phyloP scores from a whole-genome alignment of 2,888 invertebrate genomes.

The Orthosia gracilis region DNA sequence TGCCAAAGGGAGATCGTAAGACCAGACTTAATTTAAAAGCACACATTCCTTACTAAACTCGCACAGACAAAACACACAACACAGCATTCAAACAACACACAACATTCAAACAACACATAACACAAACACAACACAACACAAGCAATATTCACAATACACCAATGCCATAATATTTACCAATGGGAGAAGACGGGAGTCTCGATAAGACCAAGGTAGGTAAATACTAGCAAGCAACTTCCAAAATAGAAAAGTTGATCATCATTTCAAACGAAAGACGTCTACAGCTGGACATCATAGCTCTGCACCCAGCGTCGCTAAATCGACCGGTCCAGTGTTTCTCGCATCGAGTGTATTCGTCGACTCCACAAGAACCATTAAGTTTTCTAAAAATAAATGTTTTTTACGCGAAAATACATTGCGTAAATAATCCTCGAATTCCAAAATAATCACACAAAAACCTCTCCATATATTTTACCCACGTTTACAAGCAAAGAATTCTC shows the following conservation, averaged over 20 bases:
- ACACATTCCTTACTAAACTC: too few species aligned
- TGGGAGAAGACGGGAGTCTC: background rate
- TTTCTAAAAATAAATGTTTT: background rate
- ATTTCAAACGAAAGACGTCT: background rate
- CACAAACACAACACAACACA: too few species aligned
- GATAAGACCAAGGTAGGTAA: background rate
- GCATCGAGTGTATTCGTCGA: too few species aligned
- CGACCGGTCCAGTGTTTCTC: background rate
- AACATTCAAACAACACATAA: too few species aligned
- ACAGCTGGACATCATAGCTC: background rate
- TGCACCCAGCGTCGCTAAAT: background rate
- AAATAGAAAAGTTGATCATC: background rate
- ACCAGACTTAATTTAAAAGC: too few species aligned
- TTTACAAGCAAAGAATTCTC: constrained; percentile 60
- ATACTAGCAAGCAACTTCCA: background rate
- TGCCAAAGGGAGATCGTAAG: too few species aligned
- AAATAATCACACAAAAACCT: constrained; percentile 57
- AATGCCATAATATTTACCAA: background rate
- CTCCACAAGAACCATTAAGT: background rate
- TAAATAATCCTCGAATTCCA: constrained; percentile 40
- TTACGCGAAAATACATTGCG: constrained; percentile 9
- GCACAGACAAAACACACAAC: too few species aligned
- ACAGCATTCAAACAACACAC: too few species aligned
- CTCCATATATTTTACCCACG: constrained; percentile 48
- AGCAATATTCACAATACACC: too few species aligned